Percentiles rank a stretch among this genome's conserved stretches.
phyloP scores from a whole-genome alignment of 2,797 vertebrate species.

The Huso huso region DNA sequence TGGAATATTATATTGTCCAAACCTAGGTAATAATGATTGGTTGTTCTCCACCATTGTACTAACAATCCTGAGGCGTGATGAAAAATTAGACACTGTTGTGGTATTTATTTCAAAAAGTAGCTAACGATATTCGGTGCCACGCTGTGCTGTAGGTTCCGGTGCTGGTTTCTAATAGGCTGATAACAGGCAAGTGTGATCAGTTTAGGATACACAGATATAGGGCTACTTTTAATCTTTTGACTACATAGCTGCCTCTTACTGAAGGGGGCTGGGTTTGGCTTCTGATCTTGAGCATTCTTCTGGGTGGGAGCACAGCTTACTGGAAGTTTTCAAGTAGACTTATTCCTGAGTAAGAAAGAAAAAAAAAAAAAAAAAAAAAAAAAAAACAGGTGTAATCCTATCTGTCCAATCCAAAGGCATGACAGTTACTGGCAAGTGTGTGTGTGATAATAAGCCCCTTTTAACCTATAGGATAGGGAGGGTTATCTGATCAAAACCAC shows the following conservation, averaged over 20 bases:
- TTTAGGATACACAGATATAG: neutral
- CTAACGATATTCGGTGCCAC: neutral
- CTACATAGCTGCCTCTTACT: neutral
- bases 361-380: neutral
- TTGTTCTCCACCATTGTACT: neutral
- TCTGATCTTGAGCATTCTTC: conserved; percentile 1
- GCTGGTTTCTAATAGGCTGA: neutral
- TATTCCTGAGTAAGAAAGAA: neutral
- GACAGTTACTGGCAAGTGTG: neutral
- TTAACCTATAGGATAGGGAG: neutral
- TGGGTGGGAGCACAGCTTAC: neutral
- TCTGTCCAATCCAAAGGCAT: neutral
- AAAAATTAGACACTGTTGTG: neutral
- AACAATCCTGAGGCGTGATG: neutral
- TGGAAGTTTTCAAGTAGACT: neutral
- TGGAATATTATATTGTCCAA: too few species aligned
- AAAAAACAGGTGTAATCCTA: conserved; percentile 6
- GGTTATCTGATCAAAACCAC: conserved; percentile 7
- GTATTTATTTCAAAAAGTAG: neutral
- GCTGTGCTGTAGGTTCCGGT: neutral
- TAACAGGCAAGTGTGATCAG: neutral
- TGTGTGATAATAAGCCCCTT: conserved; percentile 7
- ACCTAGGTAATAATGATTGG: neutral
- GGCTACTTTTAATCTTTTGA: neutral
- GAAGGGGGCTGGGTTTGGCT: neutral